These are phyloP conservation scores for Megalopta genalis DNA, from an alignment of 1,140 invertebrate species.

Conservation along the genomic window DNA sequence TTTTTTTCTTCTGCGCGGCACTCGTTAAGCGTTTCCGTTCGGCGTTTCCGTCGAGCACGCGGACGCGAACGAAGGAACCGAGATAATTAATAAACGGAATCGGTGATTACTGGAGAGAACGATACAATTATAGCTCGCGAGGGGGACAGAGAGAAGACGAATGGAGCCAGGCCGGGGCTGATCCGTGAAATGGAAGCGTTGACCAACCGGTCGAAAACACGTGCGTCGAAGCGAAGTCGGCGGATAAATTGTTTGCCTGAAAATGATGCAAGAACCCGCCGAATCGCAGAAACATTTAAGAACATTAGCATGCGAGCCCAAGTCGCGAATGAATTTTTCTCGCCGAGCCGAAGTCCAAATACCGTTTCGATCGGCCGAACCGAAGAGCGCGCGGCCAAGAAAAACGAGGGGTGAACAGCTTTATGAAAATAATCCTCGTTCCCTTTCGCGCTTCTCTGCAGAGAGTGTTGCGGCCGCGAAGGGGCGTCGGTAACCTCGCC, in stretches of 20 bases:
- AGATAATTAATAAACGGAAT: conserved; percentile 14
- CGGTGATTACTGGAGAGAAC: background rate
- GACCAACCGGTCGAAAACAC: too few relatives aligned
- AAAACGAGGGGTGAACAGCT: background rate
- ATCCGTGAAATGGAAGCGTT: background rate
- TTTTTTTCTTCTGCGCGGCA: background rate
- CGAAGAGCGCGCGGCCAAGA: background rate
- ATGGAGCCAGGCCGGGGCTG: too few relatives aligned
- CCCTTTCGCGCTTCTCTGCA: background rate
- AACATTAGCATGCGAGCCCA: background rate
- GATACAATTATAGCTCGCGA: background rate
- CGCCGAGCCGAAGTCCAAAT: too few relatives aligned
- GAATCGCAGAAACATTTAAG: background rate
- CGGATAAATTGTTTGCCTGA: conserved; percentile 13
- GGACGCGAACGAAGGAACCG: background rate
- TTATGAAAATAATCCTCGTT: background rate
- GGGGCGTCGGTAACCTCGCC: too few relatives aligned
- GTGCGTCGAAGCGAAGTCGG: too few relatives aligned
- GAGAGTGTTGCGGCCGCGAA: background rate
- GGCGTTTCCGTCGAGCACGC: too few relatives aligned
- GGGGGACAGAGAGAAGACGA: too few relatives aligned
- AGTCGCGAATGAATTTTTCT: background rate
- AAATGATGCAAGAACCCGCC: background rate
- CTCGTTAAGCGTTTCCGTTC: conserved; percentile 38
- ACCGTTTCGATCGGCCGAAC: background rate